Evolutionary conservation across 2,888 invertebrate genomes (phyloP).

Genomic region (Chymomyza fuscimana): DNA sequence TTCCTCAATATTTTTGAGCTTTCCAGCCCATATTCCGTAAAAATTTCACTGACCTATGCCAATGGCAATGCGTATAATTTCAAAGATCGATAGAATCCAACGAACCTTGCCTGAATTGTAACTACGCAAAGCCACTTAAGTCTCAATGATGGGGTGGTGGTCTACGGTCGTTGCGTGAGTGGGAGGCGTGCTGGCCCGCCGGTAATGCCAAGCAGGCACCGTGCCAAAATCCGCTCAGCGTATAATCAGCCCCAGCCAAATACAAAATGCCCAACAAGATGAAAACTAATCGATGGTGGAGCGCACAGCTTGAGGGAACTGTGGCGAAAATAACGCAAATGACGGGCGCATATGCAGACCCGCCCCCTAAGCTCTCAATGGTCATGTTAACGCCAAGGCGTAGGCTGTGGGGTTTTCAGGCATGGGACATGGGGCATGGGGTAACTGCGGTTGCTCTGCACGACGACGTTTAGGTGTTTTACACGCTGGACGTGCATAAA

Average conservation of each 20-base stretch:
- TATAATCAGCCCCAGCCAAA: constrained; percentile 34
- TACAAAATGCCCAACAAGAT: constrained; percentile 67
- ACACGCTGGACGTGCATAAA: constrained; percentile 75
- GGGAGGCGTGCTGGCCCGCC: constrained; percentile 11
- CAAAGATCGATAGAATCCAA: neutral
- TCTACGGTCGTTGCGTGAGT: neutral
- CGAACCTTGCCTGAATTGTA: neutral
- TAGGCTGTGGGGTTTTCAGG: neutral
- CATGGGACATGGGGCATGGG: constrained; percentile 14
- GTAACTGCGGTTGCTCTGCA: constrained; percentile 21
- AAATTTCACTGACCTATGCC: neutral
- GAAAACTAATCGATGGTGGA: constrained; percentile 74
- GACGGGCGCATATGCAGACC: constrained; percentile 8
- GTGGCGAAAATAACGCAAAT: constrained; percentile 45
- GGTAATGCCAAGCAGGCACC: constrained; percentile 14
- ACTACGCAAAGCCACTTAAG: neutral
- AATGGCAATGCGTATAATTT: neutral
- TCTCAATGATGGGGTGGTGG: neutral
- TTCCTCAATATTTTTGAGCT: no score
- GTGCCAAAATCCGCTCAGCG: constrained; percentile 57
- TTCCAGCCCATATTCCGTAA: no score
- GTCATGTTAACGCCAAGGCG: neutral
- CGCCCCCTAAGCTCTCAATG: constrained; percentile 5
- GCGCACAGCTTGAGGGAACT: constrained; percentile 33
- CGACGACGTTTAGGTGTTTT: constrained; percentile 69